phyloP scores from a whole-genome alignment of 2,888 invertebrate genomes.

The Agrochola circellaris region DNA sequence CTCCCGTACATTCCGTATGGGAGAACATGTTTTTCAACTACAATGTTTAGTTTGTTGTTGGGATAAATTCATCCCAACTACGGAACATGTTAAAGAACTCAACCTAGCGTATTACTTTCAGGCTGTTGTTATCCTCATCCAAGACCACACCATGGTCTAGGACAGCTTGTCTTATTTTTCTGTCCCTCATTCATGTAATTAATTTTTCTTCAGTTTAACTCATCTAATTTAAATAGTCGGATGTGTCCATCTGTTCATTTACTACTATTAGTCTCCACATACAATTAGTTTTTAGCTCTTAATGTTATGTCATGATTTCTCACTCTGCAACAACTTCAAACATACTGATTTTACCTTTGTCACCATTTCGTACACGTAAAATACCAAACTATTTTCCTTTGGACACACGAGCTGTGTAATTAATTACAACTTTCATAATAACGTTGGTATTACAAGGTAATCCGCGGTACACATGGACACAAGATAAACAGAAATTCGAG shows the following conservation, averaged over 20 bases:
- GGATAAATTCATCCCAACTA: no score
- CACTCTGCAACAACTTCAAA: not conserved
- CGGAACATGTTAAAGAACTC: not conserved
- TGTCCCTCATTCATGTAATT: not conserved
- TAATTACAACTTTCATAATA: slow-evolving; percentile 49
- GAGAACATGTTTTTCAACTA: no score
- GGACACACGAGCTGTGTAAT: slow-evolving; percentile 24
- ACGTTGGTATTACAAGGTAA: slow-evolving; percentile 39
- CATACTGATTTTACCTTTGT: not conserved
- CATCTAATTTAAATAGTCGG: not conserved
- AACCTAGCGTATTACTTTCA: not conserved
- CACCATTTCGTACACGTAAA: not conserved
- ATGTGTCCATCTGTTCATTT: not conserved
- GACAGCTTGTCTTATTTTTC: not conserved
- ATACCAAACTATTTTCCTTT: slow-evolving; percentile 10
- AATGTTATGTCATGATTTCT: not conserved
- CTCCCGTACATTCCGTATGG: no score
- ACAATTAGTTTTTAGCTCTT: not conserved
- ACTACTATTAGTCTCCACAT: not conserved
- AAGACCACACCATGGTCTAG: not conserved
- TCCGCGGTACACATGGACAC: slow-evolving; percentile 33
- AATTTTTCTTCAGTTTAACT: not conserved
- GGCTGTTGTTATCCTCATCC: not conserved
- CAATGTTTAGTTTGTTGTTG: no score
- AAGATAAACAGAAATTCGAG: slow-evolving; percentile 50